Evolutionary conservation across 2,113 vertebrate species (phyloP).

Genomic region (Coryphaenoides rupestris): DNA sequence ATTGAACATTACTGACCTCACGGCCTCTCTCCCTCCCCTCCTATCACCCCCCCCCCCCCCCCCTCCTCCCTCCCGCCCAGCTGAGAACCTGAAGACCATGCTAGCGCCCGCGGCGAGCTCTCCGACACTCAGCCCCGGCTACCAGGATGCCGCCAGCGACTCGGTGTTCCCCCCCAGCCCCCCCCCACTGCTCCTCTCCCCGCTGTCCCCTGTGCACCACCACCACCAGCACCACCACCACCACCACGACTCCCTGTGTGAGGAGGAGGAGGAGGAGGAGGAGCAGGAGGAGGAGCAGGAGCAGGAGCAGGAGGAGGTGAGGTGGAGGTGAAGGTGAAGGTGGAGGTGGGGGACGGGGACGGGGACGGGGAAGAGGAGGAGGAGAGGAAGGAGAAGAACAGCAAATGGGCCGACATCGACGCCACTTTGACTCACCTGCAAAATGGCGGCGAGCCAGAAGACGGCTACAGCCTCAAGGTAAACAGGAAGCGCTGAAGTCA

Average conservation of each 20-base stretch:
- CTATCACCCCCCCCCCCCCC: neutral
- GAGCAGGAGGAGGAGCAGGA: neutral
- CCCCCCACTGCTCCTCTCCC: neutral
- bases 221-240: neutral
- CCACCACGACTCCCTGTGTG: too few relatives aligned
- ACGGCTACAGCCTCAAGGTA: slow-evolving; percentile 54
- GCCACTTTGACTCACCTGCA: slow-evolving; percentile 12
- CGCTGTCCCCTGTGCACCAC: neutral
- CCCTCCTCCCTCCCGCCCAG: slow-evolving; percentile 28
- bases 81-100: slow-evolving; percentile 55
- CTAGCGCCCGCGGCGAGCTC: slow-evolving; percentile 37
- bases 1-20: too few relatives aligned
- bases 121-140: slow-evolving; percentile 12
- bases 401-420: slow-evolving; percentile 15
- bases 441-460: slow-evolving; percentile 5
- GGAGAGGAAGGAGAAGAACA: slow-evolving; percentile 1
- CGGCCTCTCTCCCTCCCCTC: too few relatives aligned
- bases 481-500: slow-evolving; percentile 11
- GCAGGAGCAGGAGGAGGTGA: slow-evolving; percentile 20
- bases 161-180: slow-evolving; percentile 30
- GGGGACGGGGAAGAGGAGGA: too few relatives aligned
- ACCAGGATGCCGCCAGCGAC: slow-evolving; percentile 30
- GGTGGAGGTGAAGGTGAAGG: slow-evolving; percentile 24
- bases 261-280: too few relatives aligned
- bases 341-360: too few relatives aligned